Percentiles rank a stretch among this genome's conserved stretches.
These are phyloP conservation scores for Agrotis segetum DNA, from an alignment of 2,888 invertebrate species.

Conservation along the genomic window DNA sequence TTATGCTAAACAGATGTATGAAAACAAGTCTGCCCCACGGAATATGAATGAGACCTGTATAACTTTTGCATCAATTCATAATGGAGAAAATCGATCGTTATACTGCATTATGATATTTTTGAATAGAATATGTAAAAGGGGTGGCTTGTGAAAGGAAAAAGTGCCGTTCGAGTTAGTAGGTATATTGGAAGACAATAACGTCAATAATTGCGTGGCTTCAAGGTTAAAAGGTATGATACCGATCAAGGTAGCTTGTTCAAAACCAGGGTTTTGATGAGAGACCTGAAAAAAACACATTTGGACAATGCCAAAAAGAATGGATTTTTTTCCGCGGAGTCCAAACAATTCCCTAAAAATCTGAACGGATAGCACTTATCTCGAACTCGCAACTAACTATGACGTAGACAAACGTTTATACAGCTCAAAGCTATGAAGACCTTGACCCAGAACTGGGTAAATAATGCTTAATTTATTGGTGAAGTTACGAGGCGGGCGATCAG, in stretches of 20 bases:
- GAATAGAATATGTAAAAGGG: constrained; percentile 21
- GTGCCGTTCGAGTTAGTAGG: background rate
- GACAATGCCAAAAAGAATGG: background rate
- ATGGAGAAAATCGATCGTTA: constrained; percentile 36
- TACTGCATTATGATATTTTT: constrained; percentile 35
- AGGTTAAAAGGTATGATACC: background rate
- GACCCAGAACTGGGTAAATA: background rate
- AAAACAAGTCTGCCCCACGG: constrained; percentile 9
- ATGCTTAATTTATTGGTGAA: background rate
- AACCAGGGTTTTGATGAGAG: background rate
- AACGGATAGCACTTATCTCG: background rate
- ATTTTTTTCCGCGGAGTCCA: background rate
- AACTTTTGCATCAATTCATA: constrained; percentile 26
- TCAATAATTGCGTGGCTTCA: background rate
- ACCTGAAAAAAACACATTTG: background rate
- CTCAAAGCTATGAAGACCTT: background rate
- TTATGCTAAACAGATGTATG: constrained; percentile 36
- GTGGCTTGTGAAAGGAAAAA: background rate
- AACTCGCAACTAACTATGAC: background rate
- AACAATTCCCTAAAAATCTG: background rate
- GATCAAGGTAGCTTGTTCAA: background rate
- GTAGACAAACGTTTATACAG: background rate
- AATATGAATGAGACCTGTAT: constrained; percentile 17
- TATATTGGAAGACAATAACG: constrained; percentile 9
- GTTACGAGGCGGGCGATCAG: background rate